These are phyloP conservation scores for Formica aserva DNA, from an alignment of 2,888 invertebrate genomes.

Conservation along the genomic window DNA sequence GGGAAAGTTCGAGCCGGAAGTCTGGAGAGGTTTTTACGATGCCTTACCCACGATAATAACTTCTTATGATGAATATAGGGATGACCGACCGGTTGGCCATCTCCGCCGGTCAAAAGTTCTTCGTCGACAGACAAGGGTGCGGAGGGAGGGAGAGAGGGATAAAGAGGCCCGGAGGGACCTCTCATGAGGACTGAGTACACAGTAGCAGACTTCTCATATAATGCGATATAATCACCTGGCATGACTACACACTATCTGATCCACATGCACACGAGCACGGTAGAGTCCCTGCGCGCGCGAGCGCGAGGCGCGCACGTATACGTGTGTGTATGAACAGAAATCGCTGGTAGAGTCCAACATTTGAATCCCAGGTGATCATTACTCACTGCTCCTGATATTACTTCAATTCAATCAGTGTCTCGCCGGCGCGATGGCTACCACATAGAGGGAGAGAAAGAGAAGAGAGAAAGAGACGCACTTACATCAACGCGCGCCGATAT, in stretches of 20 bases:
- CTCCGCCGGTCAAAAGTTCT: conserved; percentile 78
- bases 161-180: conserved; percentile 76
- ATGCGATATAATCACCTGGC: conserved; percentile 86
- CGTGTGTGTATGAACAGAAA: conserved; percentile 70
- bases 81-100: conserved; percentile 57
- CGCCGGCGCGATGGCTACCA: conserved; percentile 79
- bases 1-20: conserved; percentile 61
- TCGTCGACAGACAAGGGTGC: conserved; percentile 73
- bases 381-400: conserved; percentile 86
- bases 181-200: conserved; percentile 84
- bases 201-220: conserved; percentile 85
- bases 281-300: conserved; percentile 18
- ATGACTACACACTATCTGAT: conserved; percentile 86
- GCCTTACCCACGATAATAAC: conserved; percentile 59
- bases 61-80: conserved; percentile 57
- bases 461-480: conserved; percentile 46
- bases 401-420: conserved; percentile 86
- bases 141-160: conserved; percentile 58
- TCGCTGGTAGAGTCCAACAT: conserved; percentile 82
- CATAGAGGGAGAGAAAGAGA: not conserved
- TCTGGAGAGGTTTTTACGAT: conserved; percentile 57
- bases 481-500: conserved; percentile 55
- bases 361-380: conserved; percentile 84
- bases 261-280: conserved; percentile 75
- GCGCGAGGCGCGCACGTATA: conserved; percentile 15